Evolutionary conservation across 1,140 invertebrate species (phyloP).

Genomic region (Drosophila cardini): DNA sequence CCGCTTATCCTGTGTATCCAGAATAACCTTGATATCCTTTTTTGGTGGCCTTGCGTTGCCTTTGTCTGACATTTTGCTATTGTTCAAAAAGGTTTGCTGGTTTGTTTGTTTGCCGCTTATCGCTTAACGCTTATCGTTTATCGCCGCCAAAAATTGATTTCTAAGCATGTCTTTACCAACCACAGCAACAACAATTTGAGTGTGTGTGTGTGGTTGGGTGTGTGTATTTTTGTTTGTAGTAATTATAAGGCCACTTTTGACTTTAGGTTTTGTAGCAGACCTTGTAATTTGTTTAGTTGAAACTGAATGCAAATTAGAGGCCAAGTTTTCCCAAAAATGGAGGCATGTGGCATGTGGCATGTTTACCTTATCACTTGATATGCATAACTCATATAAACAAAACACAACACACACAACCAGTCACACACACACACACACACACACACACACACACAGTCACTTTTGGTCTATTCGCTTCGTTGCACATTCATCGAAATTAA

Average conservation of each 20-base stretch:
- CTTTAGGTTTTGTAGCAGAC: constrained; percentile 26
- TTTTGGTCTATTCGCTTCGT: constrained; percentile 20
- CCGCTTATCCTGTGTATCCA: constrained; percentile 22
- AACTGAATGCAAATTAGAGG: constrained; percentile 24
- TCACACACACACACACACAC: constrained; percentile 25
- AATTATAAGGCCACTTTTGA: constrained; percentile 47
- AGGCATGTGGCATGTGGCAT: constrained; percentile 41
- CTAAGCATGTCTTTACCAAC: constrained; percentile 37
- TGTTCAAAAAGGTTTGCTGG: constrained; percentile 22
- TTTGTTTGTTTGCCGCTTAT: constrained; percentile 43
- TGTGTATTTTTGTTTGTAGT: constrained; percentile 19
- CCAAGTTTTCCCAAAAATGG: neutral
- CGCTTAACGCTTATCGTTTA: constrained; percentile 51
- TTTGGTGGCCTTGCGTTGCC: constrained; percentile 24
- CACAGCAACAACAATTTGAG: constrained; percentile 4
- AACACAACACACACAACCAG: constrained; percentile 16
- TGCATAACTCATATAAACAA: constrained; percentile 76
- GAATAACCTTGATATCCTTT: constrained; percentile 40
- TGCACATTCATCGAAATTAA: constrained; percentile 36
- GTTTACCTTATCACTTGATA: constrained; percentile 74
- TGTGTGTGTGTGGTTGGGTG: constrained; percentile 3
- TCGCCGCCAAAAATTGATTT: constrained; percentile 70
- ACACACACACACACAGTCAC: constrained; percentile 16
- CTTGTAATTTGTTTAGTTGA: constrained; percentile 45
- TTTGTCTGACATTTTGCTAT: constrained; percentile 60